Base-by-base conservation (phyloP, 92 coral and sea anemone genomes). In the Porites rus region DNA sequence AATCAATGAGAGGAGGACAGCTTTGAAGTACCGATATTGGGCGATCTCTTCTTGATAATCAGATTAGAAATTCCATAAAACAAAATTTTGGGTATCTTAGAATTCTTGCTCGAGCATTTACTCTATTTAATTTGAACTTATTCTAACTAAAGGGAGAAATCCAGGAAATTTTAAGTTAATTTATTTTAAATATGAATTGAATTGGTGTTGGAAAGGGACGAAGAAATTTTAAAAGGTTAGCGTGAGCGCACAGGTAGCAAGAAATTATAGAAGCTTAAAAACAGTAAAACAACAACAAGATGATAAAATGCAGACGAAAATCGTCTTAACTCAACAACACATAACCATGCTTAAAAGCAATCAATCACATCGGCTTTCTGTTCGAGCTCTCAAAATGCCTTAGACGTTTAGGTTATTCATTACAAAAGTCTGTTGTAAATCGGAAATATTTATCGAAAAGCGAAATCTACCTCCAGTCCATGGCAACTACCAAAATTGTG, bases 301-400 rank as follows among this genome's bases (percentile, higher is more conserved):
- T 56, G 13, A 56, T 14, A 14, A 56, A 56, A 56, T 56, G 61
- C 61, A 56, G 79, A 75, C 51, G 56, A 56, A 50, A 56, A n/a
- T 65, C 56, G 24, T 75, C 56, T 75, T 75, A 53, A 75, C 14
- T 56, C 61, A 50, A 14, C 63, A 5, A 58, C 21, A 75, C 24
- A 75, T 46, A 75, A 14, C 59, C 51, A 18, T 75, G 79, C 16
- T n/a, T 73, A 73, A 73, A 73, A 56, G 61, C 16, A 56, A 56
- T 56, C 61, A 14, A 38, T 38, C 46, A 4, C 46, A 38, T 38
- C 46, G 46, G 46, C 46, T 38, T 38, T 38, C 46, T 38, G 46
- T 38, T 38, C 46, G 46, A 38, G 46, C 46, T 3, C 46, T 38
- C 46, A 38, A 38, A 38, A 38, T 38, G 46, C 46, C 46, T 38